A percentile compares a stretch with the other conserved stretches of the same genome.
phyloP scores from a whole-genome alignment of 1,140 invertebrate species.

The Aphidius gifuensis region DNA sequence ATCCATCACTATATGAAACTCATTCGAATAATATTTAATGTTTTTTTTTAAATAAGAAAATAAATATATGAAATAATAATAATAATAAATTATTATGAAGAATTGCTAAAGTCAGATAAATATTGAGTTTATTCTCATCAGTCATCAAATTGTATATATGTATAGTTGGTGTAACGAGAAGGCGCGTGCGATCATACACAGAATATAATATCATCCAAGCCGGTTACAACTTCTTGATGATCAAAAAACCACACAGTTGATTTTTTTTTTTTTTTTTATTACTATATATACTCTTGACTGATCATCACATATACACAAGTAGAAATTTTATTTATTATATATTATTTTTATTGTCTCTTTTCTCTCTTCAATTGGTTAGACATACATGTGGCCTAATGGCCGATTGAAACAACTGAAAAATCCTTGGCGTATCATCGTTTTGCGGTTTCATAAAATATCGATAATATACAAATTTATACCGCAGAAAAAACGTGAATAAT shows the following conservation, averaged over 20 bases:
- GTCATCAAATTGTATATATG: background rate
- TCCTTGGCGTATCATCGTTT: conserved; percentile 9
- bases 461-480: conserved; percentile 9
- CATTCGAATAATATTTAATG: conserved; percentile 4
- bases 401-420: conserved; percentile 18
- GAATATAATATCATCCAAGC: conserved; percentile 33
- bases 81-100: conserved; percentile 6
- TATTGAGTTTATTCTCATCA: background rate
- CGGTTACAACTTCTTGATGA: conserved; percentile 30
- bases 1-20: background rate
- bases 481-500: conserved; percentile 19
- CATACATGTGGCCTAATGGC: conserved; percentile 28
- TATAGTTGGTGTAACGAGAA: conserved; percentile 24
- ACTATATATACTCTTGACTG: too few relatives aligned
- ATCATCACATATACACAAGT: too few relatives aligned
- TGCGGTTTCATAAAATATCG: conserved; percentile 18
- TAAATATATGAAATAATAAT: conserved; percentile 1
- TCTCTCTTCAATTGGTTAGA: too few relatives aligned
- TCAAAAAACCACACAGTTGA: conserved; percentile 37
- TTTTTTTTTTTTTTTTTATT: background rate
- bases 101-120: background rate
- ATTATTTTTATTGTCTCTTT: too few relatives aligned
- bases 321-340: too few relatives aligned
- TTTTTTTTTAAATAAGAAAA: background rate
- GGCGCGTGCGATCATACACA: conserved; percentile 16